Base-by-base conservation (phyloP, 1,140 invertebrate species). In the Phymastichus coffea region DNA sequence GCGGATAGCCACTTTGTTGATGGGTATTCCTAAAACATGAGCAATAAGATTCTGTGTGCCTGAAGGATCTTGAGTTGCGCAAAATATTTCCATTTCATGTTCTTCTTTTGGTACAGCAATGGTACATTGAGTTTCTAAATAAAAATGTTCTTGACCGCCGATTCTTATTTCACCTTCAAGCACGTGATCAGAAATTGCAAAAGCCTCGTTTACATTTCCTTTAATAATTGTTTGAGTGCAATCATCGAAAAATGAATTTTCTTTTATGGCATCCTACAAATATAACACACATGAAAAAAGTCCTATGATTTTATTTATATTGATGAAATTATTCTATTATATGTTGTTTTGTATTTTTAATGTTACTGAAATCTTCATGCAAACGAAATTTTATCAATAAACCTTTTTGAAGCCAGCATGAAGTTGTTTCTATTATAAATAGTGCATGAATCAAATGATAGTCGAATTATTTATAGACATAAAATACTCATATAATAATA, bases 141-240 rank as follows among this genome's bases (percentile, higher is more conserved):
- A 98, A 80, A 98, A 98, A 77, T 98, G 95, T 76, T 97, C 94
- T 76, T 98, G 95, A 0, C 93, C 93, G 26, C 92, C 93, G 64
- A 89, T 88, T 63, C 87, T 84, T 43, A 92, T 82, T 71, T 88
- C 85, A 4, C 92, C 90, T 76, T 89, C 85, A 25, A 88, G 63
- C 17, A 86, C 73, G 71, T 86, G 78, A 26, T 86, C 83, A 10
- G 87, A 82, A 51, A 83, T 72, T 37, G 74, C 64, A 63, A 95
- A 88, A 0, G 81, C 87, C 65, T 82, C 69, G 1, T 83, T 78
- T 2, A 87, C 71, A 77, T 94, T 83, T 1, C 94, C 93, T 67
- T 84, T 85, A 38, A 61, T 72, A 4, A 88, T 68, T 15, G 68
- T 71, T 47, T 73, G 77, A 2, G 83, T 82, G 61, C 69, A 79